phyloP scores from a whole-genome alignment of 2,113 vertebrate species.

The Neomonachus schauinslandi region DNA sequence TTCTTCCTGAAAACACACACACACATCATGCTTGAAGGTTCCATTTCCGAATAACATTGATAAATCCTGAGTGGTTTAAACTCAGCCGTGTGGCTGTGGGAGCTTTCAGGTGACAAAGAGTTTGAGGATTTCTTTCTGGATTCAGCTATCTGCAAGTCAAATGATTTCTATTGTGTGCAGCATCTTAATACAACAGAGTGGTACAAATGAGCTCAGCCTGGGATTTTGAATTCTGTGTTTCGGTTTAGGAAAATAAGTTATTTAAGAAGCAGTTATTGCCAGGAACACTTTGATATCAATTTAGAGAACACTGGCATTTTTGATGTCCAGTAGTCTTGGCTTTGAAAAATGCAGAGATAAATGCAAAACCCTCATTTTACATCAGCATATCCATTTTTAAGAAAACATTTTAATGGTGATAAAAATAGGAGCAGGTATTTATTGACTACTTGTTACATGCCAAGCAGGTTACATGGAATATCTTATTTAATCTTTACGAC shows the following conservation, averaged over 20 bases:
- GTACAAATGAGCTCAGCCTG: not conserved
- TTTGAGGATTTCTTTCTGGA: not conserved
- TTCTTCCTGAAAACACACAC: not conserved
- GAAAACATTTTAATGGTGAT: slow-evolving; percentile 55
- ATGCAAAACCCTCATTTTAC: slow-evolving; percentile 50
- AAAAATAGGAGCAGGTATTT: slow-evolving; percentile 64
- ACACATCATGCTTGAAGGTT: not conserved
- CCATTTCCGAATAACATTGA: not conserved
- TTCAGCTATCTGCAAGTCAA: not conserved
- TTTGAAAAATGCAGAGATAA: slow-evolving; percentile 64
- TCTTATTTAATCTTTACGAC: not conserved
- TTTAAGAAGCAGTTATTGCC: slow-evolving; percentile 63
- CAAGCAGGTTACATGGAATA: not conserved
- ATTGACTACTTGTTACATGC: not conserved
- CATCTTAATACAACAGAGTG: not conserved
- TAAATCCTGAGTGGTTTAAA: not conserved
- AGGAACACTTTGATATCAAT: slow-evolving; percentile 45
- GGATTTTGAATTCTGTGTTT: slow-evolving; percentile 32
- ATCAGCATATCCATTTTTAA: slow-evolving; percentile 56
- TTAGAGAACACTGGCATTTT: slow-evolving; percentile 58
- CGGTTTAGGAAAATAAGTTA: slow-evolving; percentile 7
- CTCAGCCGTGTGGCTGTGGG: not conserved
- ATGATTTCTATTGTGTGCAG: not conserved
- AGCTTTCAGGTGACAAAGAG: not conserved
- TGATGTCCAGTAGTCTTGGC: slow-evolving; percentile 41